Conservation (phyloP, 2,888 invertebrate species). For the Plemyria rubiginata region DNA sequence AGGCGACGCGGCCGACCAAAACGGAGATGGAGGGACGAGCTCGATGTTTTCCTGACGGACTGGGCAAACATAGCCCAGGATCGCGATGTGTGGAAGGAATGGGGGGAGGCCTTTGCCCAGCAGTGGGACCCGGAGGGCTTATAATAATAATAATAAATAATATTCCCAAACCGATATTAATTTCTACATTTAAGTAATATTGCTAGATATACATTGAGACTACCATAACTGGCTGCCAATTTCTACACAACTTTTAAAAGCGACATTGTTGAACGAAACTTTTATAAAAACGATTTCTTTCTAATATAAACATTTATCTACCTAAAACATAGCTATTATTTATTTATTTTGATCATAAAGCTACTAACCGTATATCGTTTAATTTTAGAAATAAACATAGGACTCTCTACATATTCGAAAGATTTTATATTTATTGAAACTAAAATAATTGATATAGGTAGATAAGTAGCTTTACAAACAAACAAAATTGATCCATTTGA, state of each 20-base stretch:
- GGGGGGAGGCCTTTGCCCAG: no score
- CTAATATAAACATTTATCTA: slow-evolving; percentile 45
- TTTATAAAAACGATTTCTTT: slow-evolving; percentile 44
- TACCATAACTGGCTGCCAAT: slow-evolving; percentile 56
- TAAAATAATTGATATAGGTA: not conserved
- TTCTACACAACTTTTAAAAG: slow-evolving; percentile 54
- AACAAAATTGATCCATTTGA: not conserved
- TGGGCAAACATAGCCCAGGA: no score
- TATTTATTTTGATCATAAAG: slow-evolving; percentile 19
- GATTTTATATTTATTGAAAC: no score
- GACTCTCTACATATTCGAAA: no score
- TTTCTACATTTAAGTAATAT: slow-evolving; percentile 62
- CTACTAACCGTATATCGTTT: slow-evolving; percentile 1
- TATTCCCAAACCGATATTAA: slow-evolving; percentile 74
- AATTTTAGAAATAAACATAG: no score
- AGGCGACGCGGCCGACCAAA: no score
- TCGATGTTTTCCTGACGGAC: no score
- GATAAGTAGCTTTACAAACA: slow-evolving; percentile 2
- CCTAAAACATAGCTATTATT: slow-evolving; percentile 26
- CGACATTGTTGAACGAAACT: slow-evolving; percentile 41
- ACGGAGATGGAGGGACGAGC: no score
- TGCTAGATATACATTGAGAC: slow-evolving; percentile 77
- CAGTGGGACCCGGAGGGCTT: no score
- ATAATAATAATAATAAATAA: no score
- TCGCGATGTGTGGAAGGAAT: no score